Evolutionary conservation across 2,113 vertebrate species (phyloP), one percentile per base, ranked within the genome.

Genomic region (Leptobrachium ailaonicum): DNA sequence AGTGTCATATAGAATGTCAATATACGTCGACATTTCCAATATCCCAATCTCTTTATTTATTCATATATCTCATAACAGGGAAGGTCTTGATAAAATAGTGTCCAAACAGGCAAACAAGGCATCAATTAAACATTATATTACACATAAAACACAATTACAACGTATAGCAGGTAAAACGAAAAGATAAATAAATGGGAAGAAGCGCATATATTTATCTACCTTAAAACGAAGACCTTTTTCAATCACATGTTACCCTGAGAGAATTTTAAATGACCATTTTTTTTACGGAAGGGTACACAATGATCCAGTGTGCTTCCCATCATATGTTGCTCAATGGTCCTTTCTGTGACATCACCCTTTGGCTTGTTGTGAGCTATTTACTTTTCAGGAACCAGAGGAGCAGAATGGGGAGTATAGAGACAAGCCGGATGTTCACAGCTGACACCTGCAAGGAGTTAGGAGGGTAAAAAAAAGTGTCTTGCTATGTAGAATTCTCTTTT

Each of bases 51-150:
- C 56, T 68, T 81, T 81, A 81, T 69, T 81, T 81, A 81, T 75
- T 81, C 42, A 81, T 81, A 40, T 74, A 68, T 63, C 53, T 58
- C 64, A n/a, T 68, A 44, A 42, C 72, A 75, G 53, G 41, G 79
- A 12, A 81, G 50, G 53, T 45, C 63, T 73, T 56, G 32, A 80
- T 80, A 58, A 80, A 58, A 81, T 69, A 81, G 45, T 80, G 78
- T 73, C 78, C 71, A 81, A 80, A 75, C 53, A 80, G 43, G n/a
- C 4, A 72, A 53, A 79, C 60, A 73, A 10, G 54, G 44, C 71
- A 69, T 75, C 74, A 54, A 75, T 81, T 81, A 69, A 81, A 81
- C 71, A 81, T 81, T 75, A 47, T 69, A 81, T 69, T 50, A 58
- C 53, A 81, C 71, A 58, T 68, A 74, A 75, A 60, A 79, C 77